Base-by-base conservation (phyloP, 2,888 invertebrate species). In the Sarcophaga variegata region DNA sequence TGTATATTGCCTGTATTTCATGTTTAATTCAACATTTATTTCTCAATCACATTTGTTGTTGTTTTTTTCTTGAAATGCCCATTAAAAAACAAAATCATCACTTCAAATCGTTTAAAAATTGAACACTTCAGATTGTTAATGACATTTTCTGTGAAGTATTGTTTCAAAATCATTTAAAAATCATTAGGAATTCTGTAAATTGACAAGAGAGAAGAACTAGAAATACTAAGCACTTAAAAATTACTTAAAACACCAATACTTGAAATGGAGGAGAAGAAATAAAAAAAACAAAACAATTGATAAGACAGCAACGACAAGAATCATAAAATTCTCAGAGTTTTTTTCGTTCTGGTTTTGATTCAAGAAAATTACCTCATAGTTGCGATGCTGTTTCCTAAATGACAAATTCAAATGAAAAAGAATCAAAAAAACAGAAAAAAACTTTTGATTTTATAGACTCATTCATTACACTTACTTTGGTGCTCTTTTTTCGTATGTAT, bases 121-220 rank as follows among this genome's bases (percentile, higher is more conserved):
- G 22, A 64, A 25, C 69, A 79, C 79, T 83, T 64, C 5, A 72
- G 37, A 47, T 47, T n/a, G 27, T 59, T 75, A 75, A 84, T 75
- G 37, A 75, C 75, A 79, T 60, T 75, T 22, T 62, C n/a, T 79
- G 79, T 75, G 64, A 11, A 54, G 47, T 37, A 59, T 54, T 63
- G 63, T 14, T 4, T 64, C 64, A 59, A 63, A 75, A 76, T 20
- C n/a, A 59, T 63, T 76, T 64, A 8, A 75, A 72, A 63, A 74
- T 22, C 10, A 72, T 60, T 37, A 49, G 1, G 63, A 60, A 22
- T 49, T 4, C 27, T 77, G 59, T 17, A 5, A 20, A 49, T 47
- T 25, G 47, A 62, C 22, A 6, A 25, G 12, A 45, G 27, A 45
- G 27, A 59, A 27, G 4, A 37, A n/a, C 11, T 37, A 37, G 25